Conservation (phyloP, 2,797 vertebrate genomes). For the Sebastes wilsoni region DNA sequence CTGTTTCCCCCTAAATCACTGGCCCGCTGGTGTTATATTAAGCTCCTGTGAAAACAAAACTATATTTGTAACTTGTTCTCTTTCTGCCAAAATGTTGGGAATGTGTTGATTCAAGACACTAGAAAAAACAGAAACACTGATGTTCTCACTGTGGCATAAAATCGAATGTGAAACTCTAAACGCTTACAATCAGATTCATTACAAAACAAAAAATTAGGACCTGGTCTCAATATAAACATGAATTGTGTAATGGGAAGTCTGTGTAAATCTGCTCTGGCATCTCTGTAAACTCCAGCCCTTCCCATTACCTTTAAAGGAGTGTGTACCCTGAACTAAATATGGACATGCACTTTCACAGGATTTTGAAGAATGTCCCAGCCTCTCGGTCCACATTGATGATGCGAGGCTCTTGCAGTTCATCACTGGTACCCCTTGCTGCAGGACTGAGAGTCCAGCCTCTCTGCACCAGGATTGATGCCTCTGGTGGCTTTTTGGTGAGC, state of each 20-base stretch:
- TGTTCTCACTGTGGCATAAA: background rate
- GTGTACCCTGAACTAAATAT: slow-evolving; percentile 96
- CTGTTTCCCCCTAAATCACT: background rate
- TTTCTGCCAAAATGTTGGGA: background rate
- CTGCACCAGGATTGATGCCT: slow-evolving; percentile 63
- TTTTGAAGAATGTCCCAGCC: slow-evolving; percentile 97
- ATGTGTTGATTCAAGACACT: background rate
- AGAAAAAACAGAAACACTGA: background rate
- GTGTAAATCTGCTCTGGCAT: slow-evolving; percentile 63
- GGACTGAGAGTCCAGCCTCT: slow-evolving; percentile 58
- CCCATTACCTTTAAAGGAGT: slow-evolving; percentile 98
- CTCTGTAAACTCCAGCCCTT: slow-evolving; percentile 81
- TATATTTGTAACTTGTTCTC: background rate
- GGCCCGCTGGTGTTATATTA: background rate
- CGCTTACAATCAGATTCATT: slow-evolving; percentile 1
- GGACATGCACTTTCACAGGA: slow-evolving; percentile 94
- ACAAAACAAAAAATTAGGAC: slow-evolving; percentile 7
- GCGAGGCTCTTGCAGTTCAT: slow-evolving; percentile 76
- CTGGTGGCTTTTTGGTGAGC: slow-evolving; percentile 60
- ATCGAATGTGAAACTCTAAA: background rate
- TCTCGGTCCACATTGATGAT: slow-evolving; percentile 87
- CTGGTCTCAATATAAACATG: slow-evolving; percentile 49
- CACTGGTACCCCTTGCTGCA: slow-evolving; percentile 63
- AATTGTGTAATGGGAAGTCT: slow-evolving; percentile 73
- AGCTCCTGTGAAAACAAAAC: background rate